Percentiles rank a stretch among this genome's conserved stretches.
These are phyloP conservation scores for Aporrectodea caliginosa DNA, from an alignment of 1,140 invertebrate species.

Conservation along the genomic window DNA sequence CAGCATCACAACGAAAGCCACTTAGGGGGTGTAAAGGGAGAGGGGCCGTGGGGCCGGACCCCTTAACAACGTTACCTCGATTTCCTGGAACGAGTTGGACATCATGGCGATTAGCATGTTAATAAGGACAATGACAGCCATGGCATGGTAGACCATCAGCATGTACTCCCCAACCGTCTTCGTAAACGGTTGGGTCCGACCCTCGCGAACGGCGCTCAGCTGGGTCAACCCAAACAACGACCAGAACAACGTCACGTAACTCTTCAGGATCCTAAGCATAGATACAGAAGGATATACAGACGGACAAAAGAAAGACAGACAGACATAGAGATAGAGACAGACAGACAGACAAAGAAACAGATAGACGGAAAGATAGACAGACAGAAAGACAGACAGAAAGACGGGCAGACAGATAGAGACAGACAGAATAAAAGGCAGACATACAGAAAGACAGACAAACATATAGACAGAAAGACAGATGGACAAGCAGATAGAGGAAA, in stretches of 20 bases:
- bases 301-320: neutral
- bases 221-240: constrained; percentile 60
- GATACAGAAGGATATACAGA: neutral
- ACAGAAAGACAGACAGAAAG: neutral
- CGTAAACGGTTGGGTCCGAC: constrained; percentile 48
- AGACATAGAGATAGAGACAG: neutral
- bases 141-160: constrained; percentile 57
- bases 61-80: constrained; percentile 53
- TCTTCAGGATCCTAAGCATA: constrained; percentile 55
- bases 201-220: constrained; percentile 49
- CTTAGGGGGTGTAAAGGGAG: too few relatives aligned
- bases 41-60: neutral
- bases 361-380: neutral
- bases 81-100: constrained; percentile 62
- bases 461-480: too few relatives aligned
- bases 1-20: too few relatives aligned
- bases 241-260: constrained; percentile 61
- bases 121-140: constrained; percentile 62
- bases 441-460: too few relatives aligned
- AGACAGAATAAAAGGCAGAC: too few relatives aligned
- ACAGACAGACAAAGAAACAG: neutral
- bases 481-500: too few relatives aligned
- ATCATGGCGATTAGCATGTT: constrained; percentile 66
- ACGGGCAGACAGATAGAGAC: too few relatives aligned
- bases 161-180: constrained; percentile 58